Base-by-base conservation (phyloP, 2,113 vertebrate species). In the Eonycteris spelaea region DNA sequence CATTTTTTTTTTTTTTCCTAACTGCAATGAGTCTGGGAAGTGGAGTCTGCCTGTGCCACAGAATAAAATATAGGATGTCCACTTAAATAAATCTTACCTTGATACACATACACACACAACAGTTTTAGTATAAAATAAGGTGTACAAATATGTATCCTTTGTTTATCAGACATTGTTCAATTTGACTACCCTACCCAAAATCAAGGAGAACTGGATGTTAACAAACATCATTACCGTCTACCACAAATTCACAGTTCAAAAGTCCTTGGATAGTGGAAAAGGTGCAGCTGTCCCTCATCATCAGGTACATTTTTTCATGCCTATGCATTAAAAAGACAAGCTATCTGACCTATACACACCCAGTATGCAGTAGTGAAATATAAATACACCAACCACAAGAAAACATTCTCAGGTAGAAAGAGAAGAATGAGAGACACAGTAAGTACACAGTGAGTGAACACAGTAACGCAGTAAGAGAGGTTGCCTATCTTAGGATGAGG, bases 71-170 rank as follows among this genome's bases (percentile, higher is more conserved):
- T 13, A 86, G 3, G 19, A 55, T 35, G 3, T 9, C 7, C 13
- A 63, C 3, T 68, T 90, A 59, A 73, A 95, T 90, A 59, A 73
- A 95, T 14, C 53, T 86, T 40, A 90, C 75, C 67, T 84, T 86
- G 24, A 65, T 4, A 35, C 9, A 71, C 11, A 53, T 12, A 83
- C 9, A 59, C 18, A 85, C 11, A 38, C 21, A 74, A 33, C 14
- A 75, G 45, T 45, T 95, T 73, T 57, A 67, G 12, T 57, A 14
- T 84, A 48, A 74, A 75, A 77, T 77, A 16, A 6, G 14, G 19
- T 35, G 6, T 10, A 16, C 9, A 48, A 94, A 84, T 63, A 77
- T 38, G 11, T 61, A 80, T 33, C 1, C 12, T 82, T 70, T 73
- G 9, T 24, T 65, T 48, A 55, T 59, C 30, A 65, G 13, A 95